Conservation (phyloP, 2,888 invertebrate species). For the Sarcophaga caerulescens region DNA sequence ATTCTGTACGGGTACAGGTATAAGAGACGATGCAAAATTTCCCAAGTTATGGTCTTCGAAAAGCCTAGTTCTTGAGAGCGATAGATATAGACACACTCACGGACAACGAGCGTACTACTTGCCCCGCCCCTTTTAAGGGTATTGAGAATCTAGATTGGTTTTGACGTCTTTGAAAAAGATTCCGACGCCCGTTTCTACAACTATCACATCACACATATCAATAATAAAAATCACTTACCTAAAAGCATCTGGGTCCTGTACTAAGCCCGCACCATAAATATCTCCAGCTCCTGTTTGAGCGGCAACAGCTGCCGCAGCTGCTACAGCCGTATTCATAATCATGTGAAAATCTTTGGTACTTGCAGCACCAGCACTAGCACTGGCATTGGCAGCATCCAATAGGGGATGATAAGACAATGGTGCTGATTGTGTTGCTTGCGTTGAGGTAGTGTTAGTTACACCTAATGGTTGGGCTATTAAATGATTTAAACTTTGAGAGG, state of each 20-base stretch:
- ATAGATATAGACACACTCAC: too few relatives aligned
- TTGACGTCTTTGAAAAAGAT: too few relatives aligned
- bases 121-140: too few relatives aligned
- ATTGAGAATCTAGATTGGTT: too few relatives aligned
- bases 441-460: not conserved
- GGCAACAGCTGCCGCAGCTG: constrained; percentile 77
- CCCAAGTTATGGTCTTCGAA: too few relatives aligned
- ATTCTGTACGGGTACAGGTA: too few relatives aligned
- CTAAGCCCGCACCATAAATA: constrained; percentile 46
- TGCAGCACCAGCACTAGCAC: constrained; percentile 74
- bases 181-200: too few relatives aligned
- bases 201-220: too few relatives aligned
- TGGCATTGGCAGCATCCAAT: constrained; percentile 77
- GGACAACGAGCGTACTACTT: too few relatives aligned
- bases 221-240: too few relatives aligned
- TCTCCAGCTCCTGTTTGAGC: constrained; percentile 72
- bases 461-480: constrained; percentile 32
- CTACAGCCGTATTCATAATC: constrained; percentile 79
- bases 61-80: too few relatives aligned
- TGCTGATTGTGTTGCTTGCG: constrained; percentile 33
- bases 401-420: constrained; percentile 77
- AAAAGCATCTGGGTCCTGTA: constrained; percentile 80
- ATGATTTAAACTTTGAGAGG: constrained; percentile 42
- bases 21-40: too few relatives aligned
- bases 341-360: constrained; percentile 78